Evolutionary conservation across 2,797 vertebrate genomes (phyloP), one percentile per base, ranked within the genome.

Genomic region (Morelia viridis): DNA sequence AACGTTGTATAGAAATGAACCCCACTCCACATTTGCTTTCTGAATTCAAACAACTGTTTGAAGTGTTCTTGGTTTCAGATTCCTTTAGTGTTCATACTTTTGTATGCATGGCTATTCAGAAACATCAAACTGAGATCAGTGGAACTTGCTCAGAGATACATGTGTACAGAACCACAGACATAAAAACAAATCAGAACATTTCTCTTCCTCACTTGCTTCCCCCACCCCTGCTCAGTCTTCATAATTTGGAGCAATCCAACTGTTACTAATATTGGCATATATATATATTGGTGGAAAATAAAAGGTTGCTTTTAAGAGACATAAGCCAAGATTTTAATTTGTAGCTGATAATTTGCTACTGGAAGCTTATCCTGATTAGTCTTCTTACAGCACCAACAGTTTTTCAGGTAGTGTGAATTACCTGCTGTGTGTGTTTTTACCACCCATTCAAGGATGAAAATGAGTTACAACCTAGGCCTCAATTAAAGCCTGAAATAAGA

Each of bases 331-430:
- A 97, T 98, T 99, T 99, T 99, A 99, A 99, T 99, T 99, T 99
- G 98, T 98, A 98, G 97, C 98, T 98, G 98, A 99, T 99, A 98
- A 99, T 99, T 99, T 99, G 98, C 98, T 98, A 98, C 98, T 98
- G 97, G 98, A 98, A 98, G 97, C 98, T 98, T 98, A 98, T 96
- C 91, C 97, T 98, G 98, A 98, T 99, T 98, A 98, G 98, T 98
- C 97, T 98, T 98, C 98, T 98, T 98, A 98, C 98, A 98, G 98
- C 97, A 98, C 98, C 98, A 98, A 98, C 98, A 98, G 98, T 99
- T 99, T 99, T 98, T 98, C 98, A 99, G 98, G 98, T 98, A 97
- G 98, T 98, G 98, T 97, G 98, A 98, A 99, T 99, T 98, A 98
- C 98, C 98, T 98, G 98, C 99, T 98, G 98, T 98, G 98, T 98